Evolutionary conservation across 2,797 vertebrate species (phyloP).

Genomic region (Phalanger gymnotis): DNA sequence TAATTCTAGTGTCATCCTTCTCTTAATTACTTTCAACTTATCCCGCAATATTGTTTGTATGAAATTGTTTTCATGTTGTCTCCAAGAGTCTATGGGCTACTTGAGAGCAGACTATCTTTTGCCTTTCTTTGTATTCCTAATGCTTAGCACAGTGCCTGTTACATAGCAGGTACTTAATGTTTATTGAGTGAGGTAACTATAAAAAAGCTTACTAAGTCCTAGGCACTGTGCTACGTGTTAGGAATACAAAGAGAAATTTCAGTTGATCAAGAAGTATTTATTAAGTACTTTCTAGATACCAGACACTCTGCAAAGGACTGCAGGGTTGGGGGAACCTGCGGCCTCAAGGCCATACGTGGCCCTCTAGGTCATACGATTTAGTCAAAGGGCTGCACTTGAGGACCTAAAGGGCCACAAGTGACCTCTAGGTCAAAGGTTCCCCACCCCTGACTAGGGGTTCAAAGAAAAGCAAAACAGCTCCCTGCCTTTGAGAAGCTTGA

Average conservation of each 20-base stretch:
- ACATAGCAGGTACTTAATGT: background rate
- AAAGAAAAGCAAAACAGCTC: background rate
- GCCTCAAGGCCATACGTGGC: too few relatives aligned
- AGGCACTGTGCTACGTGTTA: too few relatives aligned
- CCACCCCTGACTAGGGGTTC: background rate
- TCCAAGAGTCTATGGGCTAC: background rate
- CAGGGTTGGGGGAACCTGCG: too few relatives aligned
- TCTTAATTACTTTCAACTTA: background rate
- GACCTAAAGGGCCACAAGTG: too few relatives aligned
- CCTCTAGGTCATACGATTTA: too few relatives aligned
- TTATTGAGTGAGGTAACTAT: background rate
- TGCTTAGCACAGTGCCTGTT: background rate
- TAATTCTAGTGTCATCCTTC: background rate
- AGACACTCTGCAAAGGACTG: background rate
- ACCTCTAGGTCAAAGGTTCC: too few relatives aligned
- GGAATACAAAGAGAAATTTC: background rate
- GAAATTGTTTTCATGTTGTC: background rate
- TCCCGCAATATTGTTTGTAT: background rate
- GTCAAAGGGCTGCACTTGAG: too few relatives aligned
- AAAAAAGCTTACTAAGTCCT: background rate
- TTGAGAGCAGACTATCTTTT: background rate
- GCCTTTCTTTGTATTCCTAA: background rate
- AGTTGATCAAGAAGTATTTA: background rate
- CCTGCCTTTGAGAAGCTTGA: background rate
- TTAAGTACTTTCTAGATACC: background rate